Evolutionary conservation across 2,113 vertebrate species (phyloP), one percentile per base, ranked within the genome.

Genomic region (Antechinus flavipes): DNA sequence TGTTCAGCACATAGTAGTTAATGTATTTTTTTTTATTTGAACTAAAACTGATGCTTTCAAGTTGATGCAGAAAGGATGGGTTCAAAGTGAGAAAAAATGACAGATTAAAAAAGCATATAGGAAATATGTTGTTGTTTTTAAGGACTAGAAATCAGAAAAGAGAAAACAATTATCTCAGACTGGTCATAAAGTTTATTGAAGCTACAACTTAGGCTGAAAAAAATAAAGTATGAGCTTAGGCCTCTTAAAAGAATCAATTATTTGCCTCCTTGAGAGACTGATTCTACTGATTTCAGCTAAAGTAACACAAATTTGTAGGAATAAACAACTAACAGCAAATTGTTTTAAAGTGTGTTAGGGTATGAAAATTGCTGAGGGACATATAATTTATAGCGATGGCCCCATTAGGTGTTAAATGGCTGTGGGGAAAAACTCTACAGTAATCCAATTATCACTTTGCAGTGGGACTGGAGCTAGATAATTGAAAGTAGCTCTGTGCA

Each of bases 371-470:
- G 42, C 76, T 1, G 0, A 97, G 54, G 94, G 56, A 23, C 24
- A 90, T 92, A 24, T 68, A 91, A 93, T 97, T 54, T 68, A 95
- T 90, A 93, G 53, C 54, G 12, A 97, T 90, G 22, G 50, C 90
- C 91, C 95, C 94, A 54, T 91, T 90, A 93, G 89, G 47, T 95
- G 54, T 56, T 93, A 91, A 96, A 94, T 0, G 22, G 56, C 90
- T 93, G 50, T 58, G 54, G 90, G 91, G 92, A 92, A 3, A 84
- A 89, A 46, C 53, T 47, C 89, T 95, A 9, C n/a, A 35, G 55
- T 93, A n/a, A 94, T 93, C 93, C 93, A 94, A 61, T 97, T 96
- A 97, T 93, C 30, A 50, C 91, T 95, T 96, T 1, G 56, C 54
- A 35, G 3, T 42, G 35, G 58, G 50, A 3, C 54, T 56, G 22